These are phyloP conservation scores for Tetrapedia diversipes DNA, from an alignment of 2,888 invertebrate genomes.

Conservation along the genomic window DNA sequence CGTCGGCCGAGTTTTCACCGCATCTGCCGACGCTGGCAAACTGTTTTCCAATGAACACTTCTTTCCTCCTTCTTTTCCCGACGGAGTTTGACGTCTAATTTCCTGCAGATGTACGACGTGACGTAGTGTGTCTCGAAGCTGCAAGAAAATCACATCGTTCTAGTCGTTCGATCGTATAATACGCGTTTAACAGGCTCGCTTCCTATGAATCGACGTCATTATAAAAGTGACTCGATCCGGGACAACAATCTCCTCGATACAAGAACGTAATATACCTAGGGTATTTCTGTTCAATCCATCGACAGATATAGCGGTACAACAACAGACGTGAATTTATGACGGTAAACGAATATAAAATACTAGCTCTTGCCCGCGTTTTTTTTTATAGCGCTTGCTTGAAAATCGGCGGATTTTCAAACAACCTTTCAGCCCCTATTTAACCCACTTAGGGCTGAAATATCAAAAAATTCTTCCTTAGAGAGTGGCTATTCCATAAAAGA, in stretches of 20 bases:
- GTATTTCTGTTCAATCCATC: neutral
- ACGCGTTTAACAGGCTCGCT: neutral
- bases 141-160: neutral
- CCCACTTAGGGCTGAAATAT: too few species aligned
- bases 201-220: neutral
- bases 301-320: neutral
- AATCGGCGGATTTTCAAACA: too few species aligned
- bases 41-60: constrained; percentile 59
- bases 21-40: constrained; percentile 53
- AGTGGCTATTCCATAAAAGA: too few species aligned
- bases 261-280: neutral
- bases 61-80: constrained; percentile 20
- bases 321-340: too few species aligned
- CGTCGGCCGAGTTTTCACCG: constrained; percentile 38
- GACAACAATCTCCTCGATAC: neutral
- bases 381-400: too few species aligned
- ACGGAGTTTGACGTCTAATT: constrained; percentile 3
- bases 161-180: neutral
- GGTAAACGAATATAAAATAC: too few species aligned
- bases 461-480: too few species aligned
- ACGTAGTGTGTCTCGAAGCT: neutral
- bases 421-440: too few species aligned
- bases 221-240: neutral
- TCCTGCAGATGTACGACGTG: neutral
- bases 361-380: too few species aligned